A percentile compares a stretch with the other conserved stretches of the same genome.
Evolutionary conservation across 2,797 vertebrate species (phyloP).

Genomic region (Microctenopoma stevenorrisi): DNA sequence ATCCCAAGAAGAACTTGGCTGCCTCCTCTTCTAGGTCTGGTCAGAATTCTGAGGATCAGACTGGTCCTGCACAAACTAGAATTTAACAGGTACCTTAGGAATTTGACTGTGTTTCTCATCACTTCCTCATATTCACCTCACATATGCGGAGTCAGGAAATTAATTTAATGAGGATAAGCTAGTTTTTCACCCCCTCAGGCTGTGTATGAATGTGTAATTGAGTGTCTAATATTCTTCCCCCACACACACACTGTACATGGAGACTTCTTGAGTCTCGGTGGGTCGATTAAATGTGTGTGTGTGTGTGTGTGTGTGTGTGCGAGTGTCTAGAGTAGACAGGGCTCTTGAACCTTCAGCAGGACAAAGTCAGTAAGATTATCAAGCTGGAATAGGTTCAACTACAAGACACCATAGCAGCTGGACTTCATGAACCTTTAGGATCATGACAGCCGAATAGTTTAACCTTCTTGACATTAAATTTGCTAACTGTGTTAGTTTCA

Average conservation of each 20-base stretch:
- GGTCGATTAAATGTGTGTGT: slow-evolving; percentile 44
- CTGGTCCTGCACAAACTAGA: slow-evolving; percentile 40
- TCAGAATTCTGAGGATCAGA: slow-evolving; percentile 39
- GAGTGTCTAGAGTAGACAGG: background rate
- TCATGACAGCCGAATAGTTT: slow-evolving; percentile 28
- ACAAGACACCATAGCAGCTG: background rate
- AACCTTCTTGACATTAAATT: slow-evolving; percentile 47
- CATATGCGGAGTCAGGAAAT: slow-evolving; percentile 69
- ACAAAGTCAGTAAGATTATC: slow-evolving; percentile 55
- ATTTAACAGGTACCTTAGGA: slow-evolving; percentile 73
- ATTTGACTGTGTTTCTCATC: slow-evolving; percentile 44
- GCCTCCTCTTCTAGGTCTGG: slow-evolving; percentile 39
- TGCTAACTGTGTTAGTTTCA: slow-evolving; percentile 49
- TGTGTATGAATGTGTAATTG: slow-evolving; percentile 55
- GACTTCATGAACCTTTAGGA: slow-evolving; percentile 33
- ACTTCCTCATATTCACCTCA: slow-evolving; percentile 55
- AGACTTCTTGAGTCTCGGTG: slow-evolving; percentile 43
- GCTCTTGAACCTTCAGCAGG: slow-evolving; percentile 46
- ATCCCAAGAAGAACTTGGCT: slow-evolving; percentile 62
- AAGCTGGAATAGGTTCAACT: slow-evolving; percentile 36
- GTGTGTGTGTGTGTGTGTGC: slow-evolving; percentile 6
- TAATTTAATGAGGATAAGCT: slow-evolving; percentile 69
- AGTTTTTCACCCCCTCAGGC: slow-evolving; percentile 56
- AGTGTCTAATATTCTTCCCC: slow-evolving; percentile 38
- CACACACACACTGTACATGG: slow-evolving; percentile 8